These are phyloP conservation scores for Diorhabda carinulata DNA, from an alignment of 1,140 invertebrate species.

Conservation along the genomic window DNA sequence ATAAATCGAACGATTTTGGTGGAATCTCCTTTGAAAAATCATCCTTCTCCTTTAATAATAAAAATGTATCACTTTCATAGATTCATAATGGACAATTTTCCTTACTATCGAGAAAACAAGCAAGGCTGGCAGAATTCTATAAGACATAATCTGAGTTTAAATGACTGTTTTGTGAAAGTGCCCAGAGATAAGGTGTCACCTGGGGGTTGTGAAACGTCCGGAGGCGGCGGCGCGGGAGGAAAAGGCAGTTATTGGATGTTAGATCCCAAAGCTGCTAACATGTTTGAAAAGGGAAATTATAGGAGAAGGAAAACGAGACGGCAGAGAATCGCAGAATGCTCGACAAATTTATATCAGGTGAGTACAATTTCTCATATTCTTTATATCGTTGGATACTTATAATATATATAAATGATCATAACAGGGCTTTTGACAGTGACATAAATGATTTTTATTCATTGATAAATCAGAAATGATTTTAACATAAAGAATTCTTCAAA, in stretches of 20 bases:
- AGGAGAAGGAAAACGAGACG: constrained; percentile 58
- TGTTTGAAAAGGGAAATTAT: constrained; percentile 91
- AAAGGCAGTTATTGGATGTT: constrained; percentile 71
- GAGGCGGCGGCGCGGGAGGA: constrained; percentile 56
- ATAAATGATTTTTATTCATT: too few species aligned
- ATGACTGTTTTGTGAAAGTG: constrained; percentile 91
- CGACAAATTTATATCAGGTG: constrained; percentile 31
- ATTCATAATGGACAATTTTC: constrained; percentile 87
- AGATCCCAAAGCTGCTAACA: constrained; percentile 77
- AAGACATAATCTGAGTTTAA: constrained; percentile 83
- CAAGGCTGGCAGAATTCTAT: constrained; percentile 86
- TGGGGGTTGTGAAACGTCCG: constrained; percentile 57
- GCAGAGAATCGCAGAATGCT: constrained; percentile 43
- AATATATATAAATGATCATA: too few species aligned
- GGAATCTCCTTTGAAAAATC: not conserved
- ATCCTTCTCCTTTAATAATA: not conserved
- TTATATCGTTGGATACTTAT: too few species aligned
- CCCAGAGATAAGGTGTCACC: constrained; percentile 66
- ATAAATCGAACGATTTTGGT: too few species aligned
- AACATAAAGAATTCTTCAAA: too few species aligned
- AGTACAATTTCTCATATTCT: constrained; percentile 1
- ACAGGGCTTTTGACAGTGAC: too few species aligned
- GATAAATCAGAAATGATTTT: too few species aligned
- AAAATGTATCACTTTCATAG: constrained; percentile 43
- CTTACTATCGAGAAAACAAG: constrained; percentile 69